A percentile compares a stretch with the other conserved stretches of the same genome.
These are phyloP conservation scores for Actinernus sp. DNA, from an alignment of 92 coral and sea anemone genomes.

Conservation along the genomic window DNA sequence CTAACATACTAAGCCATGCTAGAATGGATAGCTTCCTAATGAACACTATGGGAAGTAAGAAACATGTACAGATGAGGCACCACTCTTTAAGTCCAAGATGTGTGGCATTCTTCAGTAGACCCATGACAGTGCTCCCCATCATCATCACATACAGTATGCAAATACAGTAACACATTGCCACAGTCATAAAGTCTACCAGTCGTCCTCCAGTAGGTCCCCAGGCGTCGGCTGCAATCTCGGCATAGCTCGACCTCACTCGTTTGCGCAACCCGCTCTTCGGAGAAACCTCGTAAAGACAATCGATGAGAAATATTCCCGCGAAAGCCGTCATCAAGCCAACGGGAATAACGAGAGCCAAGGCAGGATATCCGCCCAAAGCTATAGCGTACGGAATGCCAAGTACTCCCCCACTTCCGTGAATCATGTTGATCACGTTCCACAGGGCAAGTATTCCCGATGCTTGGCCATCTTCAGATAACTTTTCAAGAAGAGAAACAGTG, in stretches of 20 bases:
- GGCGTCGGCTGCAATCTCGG: slow-evolving; percentile 80
- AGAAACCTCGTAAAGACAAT: slow-evolving; percentile 80
- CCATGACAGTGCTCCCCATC: slow-evolving; percentile 61
- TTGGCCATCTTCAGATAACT: slow-evolving; percentile 75
- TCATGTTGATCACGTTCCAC: slow-evolving; percentile 87
- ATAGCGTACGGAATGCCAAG: slow-evolving; percentile 83
- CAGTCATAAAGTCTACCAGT: slow-evolving; percentile 72
- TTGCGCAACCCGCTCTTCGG: slow-evolving; percentile 82
- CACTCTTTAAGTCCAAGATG: slow-evolving; percentile 46
- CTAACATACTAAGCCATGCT: slow-evolving; percentile 88
- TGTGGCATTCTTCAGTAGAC: slow-evolving; percentile 33
- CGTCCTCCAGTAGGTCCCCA: slow-evolving; percentile 89
- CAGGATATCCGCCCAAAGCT: slow-evolving; percentile 73
- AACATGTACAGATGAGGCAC: slow-evolving; percentile 62
- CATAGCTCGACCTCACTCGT: slow-evolving; percentile 77
- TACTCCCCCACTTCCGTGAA: slow-evolving; percentile 67
- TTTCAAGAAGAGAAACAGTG: slow-evolving; percentile 69
- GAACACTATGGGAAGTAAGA: slow-evolving; percentile 63
- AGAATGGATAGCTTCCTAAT: slow-evolving; percentile 62
- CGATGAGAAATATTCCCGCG: slow-evolving; percentile 63
- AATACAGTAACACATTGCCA: slow-evolving; percentile 58
- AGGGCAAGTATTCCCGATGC: slow-evolving; percentile 72
- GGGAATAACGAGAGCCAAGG: slow-evolving; percentile 39
- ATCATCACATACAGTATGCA: slow-evolving; percentile 65
- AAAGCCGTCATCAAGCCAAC: slow-evolving; percentile 66